Evolutionary conservation across 2,797 vertebrate genomes (phyloP), one percentile per base, ranked within the genome.

Genomic region (Acanthis flammea): DNA sequence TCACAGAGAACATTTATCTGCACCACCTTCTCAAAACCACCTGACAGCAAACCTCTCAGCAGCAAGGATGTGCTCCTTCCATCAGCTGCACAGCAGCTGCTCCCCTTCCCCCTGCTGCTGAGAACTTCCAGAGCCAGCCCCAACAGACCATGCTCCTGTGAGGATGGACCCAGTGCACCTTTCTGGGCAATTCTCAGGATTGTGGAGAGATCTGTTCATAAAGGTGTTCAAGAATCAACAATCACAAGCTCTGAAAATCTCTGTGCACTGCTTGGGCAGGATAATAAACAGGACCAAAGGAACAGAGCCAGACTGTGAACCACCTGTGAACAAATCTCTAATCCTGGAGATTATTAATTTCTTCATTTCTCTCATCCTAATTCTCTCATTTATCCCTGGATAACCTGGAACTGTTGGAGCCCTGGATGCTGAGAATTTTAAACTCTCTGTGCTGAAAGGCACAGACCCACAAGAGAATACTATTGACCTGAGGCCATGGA

Each of bases 121-220:
- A 30, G 41, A 48, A 13, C 53, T 12, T 35, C 44, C 25, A 21
- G 12, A 39, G 8, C 45, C 84, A 54, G 1, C n/a, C 17, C 4
- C 14, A 51, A 1, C 42, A 60, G 6, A 3, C 30, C 2, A 1
- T 18, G 31, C 68, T 10, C 8, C 41, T 2, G 27, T 16, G 35
- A 55, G 44, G 37, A 4, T 25, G 81, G 33, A 72, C 28, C 66
- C 65, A n/a, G n/a, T 2, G 1, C 1, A 11, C 25, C 62, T 28
- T 16, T 37, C 73, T 33, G 24, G 19, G 41, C n/a, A 57, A 18
- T 16, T 16, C 18, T 11, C 50, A 14, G 4, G 5, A 23, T 1
- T 4, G 8, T 10, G 44, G 15, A 53, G 42, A 75, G 61, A 41
- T 66, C 31, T 58, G 41, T 13, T 67, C 45, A 23, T 7, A 7